Evolutionary conservation across 2,797 vertebrate species (phyloP).

Genomic region (Champsocephalus gunnari): DNA sequence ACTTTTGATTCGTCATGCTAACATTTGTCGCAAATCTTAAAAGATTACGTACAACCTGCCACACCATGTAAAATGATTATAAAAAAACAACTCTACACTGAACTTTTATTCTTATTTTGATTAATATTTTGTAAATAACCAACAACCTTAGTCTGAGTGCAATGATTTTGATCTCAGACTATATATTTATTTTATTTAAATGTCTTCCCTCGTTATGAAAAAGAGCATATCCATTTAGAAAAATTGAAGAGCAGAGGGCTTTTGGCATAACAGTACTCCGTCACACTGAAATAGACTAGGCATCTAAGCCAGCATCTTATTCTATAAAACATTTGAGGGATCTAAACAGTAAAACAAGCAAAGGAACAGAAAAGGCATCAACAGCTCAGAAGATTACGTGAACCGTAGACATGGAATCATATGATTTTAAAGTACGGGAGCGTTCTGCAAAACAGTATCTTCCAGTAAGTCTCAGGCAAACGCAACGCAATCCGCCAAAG

Average conservation of each 20-base stretch:
- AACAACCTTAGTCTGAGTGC: conserved; percentile 29
- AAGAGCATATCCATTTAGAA: conserved; percentile 43
- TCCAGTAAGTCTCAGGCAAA: conserved; percentile 87
- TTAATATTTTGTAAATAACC: conserved; percentile 25
- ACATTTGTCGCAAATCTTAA: conserved; percentile 63
- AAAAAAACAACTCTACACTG: conserved; percentile 42
- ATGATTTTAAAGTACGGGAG: conserved; percentile 75
- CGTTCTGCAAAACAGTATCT: conserved; percentile 84
- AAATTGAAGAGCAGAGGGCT: conserved; percentile 35
- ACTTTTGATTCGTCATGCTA: conserved; percentile 63
- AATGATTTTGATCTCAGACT: conserved; percentile 29
- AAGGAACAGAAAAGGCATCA: conserved; percentile 69
- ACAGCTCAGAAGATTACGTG: conserved; percentile 66
- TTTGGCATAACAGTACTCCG: conserved; percentile 37
- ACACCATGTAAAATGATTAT: conserved; percentile 49
- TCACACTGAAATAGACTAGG: conserved; percentile 47
- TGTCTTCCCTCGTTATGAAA: conserved; percentile 48
- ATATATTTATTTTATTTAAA: conserved; percentile 32
- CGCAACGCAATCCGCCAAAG: conserved; percentile 88
- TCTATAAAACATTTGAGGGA: conserved; percentile 57
- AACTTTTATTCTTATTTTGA: conserved; percentile 24
- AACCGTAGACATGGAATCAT: conserved; percentile 74
- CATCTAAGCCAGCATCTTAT: conserved; percentile 45
- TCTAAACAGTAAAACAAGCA: conserved; percentile 76
- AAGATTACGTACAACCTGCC: conserved; percentile 37